Evolutionary conservation across 2,113 vertebrate species (phyloP).

Genomic region (Hydrolagus affinis): DNA sequence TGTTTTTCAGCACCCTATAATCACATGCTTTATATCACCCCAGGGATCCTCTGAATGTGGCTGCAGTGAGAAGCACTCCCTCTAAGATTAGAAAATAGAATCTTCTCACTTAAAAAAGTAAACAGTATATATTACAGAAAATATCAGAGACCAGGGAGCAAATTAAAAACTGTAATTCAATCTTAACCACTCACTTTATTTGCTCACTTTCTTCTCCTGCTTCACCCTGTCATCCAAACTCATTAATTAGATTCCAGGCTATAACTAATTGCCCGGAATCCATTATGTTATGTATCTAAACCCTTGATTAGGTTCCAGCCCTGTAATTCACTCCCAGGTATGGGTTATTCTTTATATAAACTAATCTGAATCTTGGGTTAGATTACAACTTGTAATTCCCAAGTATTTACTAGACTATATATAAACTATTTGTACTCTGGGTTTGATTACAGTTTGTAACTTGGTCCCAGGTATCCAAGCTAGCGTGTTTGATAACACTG

Average conservation of each 20-base stretch:
- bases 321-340: background rate
- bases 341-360: background rate
- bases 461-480: too few species aligned
- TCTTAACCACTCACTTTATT: background rate
- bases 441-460: too few species aligned
- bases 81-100: background rate
- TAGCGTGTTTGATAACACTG: too few species aligned
- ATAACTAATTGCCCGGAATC: background rate
- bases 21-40: constrained; percentile 1
- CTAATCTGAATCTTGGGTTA: background rate
- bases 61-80: background rate
- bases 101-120: background rate
- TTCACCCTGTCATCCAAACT: too few species aligned
- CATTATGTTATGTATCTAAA: background rate
- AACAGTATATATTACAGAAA: background rate
- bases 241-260: too few species aligned
- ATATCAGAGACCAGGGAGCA: background rate
- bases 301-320: background rate
- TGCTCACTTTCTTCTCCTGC: too few species aligned
- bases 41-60: background rate
- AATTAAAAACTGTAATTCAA: background rate
- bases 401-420: too few species aligned
- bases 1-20: background rate
- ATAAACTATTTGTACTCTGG: too few species aligned
- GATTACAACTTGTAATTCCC: background rate